Evolutionary conservation across 2,888 invertebrate genomes (phyloP).

Genomic region (Apomyelois bistriatella): DNA sequence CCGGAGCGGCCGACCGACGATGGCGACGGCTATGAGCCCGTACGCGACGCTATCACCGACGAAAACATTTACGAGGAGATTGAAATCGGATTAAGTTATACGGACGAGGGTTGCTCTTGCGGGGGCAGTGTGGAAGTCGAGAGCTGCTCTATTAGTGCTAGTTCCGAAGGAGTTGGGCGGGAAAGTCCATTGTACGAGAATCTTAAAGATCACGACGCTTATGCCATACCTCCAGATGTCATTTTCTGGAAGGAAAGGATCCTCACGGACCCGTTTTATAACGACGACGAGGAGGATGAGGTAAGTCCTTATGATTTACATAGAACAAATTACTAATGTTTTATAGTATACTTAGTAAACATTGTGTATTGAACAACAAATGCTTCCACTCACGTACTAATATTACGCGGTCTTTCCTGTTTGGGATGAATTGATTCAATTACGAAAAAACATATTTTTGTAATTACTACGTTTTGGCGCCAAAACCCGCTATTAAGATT

Average conservation of each 20-base stretch:
- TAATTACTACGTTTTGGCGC: too few species aligned
- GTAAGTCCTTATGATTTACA: conserved; percentile 47
- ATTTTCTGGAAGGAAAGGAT: conserved; percentile 77
- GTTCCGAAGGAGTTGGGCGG: conserved; percentile 61
- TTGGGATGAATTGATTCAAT: background rate
- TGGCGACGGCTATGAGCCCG: conserved; percentile 72
- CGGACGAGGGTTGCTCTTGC: conserved; percentile 70
- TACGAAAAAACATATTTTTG: too few species aligned
- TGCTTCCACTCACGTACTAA: background rate
- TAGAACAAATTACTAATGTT: conserved; percentile 2
- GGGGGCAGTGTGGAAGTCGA: conserved; percentile 73
- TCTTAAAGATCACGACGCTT: conserved; percentile 68
- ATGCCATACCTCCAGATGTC: conserved; percentile 72
- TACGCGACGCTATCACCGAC: conserved; percentile 66
- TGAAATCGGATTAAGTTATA: conserved; percentile 60
- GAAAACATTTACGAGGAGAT: conserved; percentile 76
- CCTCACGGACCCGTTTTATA: conserved; percentile 62
- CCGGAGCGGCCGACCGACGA: conserved; percentile 67
- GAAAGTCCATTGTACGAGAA: conserved; percentile 74
- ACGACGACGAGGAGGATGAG: conserved; percentile 79
- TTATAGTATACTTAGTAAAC: background rate
- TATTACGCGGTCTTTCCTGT: background rate
- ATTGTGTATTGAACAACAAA: background rate
- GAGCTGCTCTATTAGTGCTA: conserved; percentile 68
- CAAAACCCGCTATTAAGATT: too few species aligned